Percentiles rank a stretch among this genome's conserved stretches.
phyloP scores from a whole-genome alignment of 2,888 invertebrate genomes.

The Homarus gammarus region DNA sequence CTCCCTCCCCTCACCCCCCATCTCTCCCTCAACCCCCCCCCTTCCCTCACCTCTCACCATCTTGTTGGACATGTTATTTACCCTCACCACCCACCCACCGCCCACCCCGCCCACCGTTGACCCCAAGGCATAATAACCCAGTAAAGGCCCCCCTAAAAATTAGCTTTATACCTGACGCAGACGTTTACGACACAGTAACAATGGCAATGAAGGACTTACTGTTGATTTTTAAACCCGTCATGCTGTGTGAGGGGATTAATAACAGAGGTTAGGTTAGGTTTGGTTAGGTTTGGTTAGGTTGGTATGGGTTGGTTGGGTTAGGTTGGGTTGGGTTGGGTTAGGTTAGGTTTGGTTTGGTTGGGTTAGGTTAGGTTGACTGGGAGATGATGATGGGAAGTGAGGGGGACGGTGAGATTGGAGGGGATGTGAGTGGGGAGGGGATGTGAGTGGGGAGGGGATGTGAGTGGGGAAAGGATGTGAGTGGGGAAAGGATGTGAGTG shows the following conservation, averaged over 20 bases:
- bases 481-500: too few relatives aligned
- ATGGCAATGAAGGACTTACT: slow-evolving; percentile 9
- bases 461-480: too few relatives aligned
- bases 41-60: neutral
- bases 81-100: too few relatives aligned
- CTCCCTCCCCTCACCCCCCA: neutral
- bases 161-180: slow-evolving; percentile 35
- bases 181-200: slow-evolving; percentile 41
- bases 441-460: too few relatives aligned
- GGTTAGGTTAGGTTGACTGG: too few relatives aligned
- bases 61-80: neutral
- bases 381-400: too few relatives aligned
- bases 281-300: neutral
- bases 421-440: too few relatives aligned
- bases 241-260: neutral
- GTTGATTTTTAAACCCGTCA: slow-evolving; percentile 38
- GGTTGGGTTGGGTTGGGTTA: too few relatives aligned
- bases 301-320: too few relatives aligned
- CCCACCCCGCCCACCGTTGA: neutral
- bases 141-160: slow-evolving; percentile 36
- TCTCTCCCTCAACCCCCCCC: neutral
- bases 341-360: too few relatives aligned
- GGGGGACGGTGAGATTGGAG: too few relatives aligned
- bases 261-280: neutral
- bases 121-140: slow-evolving; percentile 10